These are phyloP conservation scores for Passer domesticus DNA, from an alignment of 2,113 vertebrate genomes.

Conservation along the genomic window DNA sequence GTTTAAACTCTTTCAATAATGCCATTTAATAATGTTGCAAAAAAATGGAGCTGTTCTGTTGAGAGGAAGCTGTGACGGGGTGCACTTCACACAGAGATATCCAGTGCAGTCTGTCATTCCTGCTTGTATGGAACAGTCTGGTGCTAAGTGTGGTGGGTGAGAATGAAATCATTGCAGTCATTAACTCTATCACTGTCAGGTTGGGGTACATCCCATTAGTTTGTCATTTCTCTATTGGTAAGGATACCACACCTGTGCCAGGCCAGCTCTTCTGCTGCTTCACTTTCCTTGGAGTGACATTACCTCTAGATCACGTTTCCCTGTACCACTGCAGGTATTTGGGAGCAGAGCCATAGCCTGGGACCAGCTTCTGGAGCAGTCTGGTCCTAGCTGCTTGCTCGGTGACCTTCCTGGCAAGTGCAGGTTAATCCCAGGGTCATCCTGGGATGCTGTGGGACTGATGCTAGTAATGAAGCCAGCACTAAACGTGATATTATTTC, in stretches of 20 bases:
- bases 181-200: accelerated
- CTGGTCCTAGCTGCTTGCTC: neutral
- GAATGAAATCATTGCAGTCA: neutral
- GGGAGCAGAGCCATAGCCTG: neutral
- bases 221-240: neutral
- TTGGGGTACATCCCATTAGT: accelerated
- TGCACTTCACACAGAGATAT: neutral
- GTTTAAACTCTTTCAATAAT: neutral
- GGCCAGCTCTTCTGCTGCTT: neutral
- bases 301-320: neutral
- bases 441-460: neutral
- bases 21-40: neutral
- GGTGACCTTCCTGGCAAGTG: accelerated
- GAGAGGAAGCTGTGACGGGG: neutral
- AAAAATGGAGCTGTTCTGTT: neutral
- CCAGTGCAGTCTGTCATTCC: neutral
- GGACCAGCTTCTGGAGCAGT: neutral
- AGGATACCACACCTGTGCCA: neutral
- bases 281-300: neutral
- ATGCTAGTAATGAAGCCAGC: neutral
- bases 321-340: neutral
- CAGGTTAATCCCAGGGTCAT: neutral
- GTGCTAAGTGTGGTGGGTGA: neutral
- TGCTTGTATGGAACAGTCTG: neutral
- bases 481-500: neutral